These are phyloP conservation scores for Syrphus vitripennis DNA, from an alignment of 2,888 invertebrate genomes.

Conservation along the genomic window DNA sequence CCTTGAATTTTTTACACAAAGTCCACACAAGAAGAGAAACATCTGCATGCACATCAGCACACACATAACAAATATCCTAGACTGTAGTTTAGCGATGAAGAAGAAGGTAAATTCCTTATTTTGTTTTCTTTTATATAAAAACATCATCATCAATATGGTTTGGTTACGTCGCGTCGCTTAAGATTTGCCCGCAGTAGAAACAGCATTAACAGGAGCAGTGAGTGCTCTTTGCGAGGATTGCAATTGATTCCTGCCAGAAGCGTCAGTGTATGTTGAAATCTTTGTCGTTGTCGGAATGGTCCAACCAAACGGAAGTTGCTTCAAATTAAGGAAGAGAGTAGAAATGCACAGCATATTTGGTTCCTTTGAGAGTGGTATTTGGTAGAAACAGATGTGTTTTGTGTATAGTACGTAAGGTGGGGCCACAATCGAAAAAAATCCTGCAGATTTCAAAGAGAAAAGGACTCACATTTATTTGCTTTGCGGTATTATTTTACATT, in stretches of 20 bases:
- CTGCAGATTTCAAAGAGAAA: conserved; percentile 60
- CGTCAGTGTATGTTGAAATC: conserved; percentile 15
- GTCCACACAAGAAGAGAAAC: conserved; percentile 36
- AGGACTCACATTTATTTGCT: conserved; percentile 62
- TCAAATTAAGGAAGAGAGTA: conserved; percentile 11
- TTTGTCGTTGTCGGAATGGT: conserved; percentile 30
- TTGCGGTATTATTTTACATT: conserved; percentile 65
- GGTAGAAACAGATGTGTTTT: conserved; percentile 68
- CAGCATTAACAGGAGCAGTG: conserved; percentile 4
- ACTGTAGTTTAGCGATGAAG: not conserved
- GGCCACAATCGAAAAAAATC: conserved; percentile 49
- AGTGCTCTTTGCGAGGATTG: conserved; percentile 27
- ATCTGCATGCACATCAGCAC: conserved; percentile 55
- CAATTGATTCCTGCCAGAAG: conserved; percentile 64
- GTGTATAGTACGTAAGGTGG: conserved; percentile 59
- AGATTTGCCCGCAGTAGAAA: not conserved
- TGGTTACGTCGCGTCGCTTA: conserved; percentile 14
- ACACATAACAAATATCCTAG: not conserved
- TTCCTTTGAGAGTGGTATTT: conserved; percentile 43
- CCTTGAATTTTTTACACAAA: conserved; percentile 26
- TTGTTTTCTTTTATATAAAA: not conserved
- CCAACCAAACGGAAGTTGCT: conserved; percentile 63
- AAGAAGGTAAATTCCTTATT: conserved; percentile 39
- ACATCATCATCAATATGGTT: conserved; percentile 20
- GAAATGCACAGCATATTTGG: conserved; percentile 49